Evolutionary conservation across 1,140 invertebrate species (phyloP).

Genomic region (Ips nitidus): DNA sequence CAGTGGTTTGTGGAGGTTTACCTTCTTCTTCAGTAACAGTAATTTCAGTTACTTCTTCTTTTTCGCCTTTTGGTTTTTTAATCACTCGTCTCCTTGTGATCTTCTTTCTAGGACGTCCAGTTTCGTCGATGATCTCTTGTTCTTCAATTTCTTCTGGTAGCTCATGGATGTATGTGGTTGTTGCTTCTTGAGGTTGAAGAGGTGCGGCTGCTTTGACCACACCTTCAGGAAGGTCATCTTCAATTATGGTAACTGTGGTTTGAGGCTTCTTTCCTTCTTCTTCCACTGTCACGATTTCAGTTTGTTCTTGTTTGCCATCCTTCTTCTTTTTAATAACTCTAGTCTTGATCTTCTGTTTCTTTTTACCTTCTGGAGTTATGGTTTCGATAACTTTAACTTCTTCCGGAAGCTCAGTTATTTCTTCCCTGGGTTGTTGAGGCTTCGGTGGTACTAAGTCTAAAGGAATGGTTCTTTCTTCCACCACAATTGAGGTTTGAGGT

Average conservation of each 20-base stretch:
- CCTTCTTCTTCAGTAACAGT: slow-evolving; percentile 47
- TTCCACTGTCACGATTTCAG: slow-evolving; percentile 56
- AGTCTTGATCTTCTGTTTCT: slow-evolving; percentile 51
- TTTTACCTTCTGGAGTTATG: slow-evolving; percentile 40
- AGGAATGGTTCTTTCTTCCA: slow-evolving; percentile 49
- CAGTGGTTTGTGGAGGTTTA: slow-evolving; percentile 45
- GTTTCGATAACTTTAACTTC: slow-evolving; percentile 48
- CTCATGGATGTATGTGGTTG: slow-evolving; percentile 46
- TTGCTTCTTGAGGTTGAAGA: slow-evolving; percentile 29
- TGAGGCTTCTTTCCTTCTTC: slow-evolving; percentile 54
- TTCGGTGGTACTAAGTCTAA: slow-evolving; percentile 14
- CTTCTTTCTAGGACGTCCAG: slow-evolving; percentile 45
- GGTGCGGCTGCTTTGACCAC: slow-evolving; percentile 8
- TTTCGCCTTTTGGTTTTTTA: slow-evolving; percentile 44
- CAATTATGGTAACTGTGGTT: slow-evolving; percentile 48
- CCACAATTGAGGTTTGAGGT: slow-evolving; percentile 48
- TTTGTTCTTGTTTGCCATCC: slow-evolving; percentile 53
- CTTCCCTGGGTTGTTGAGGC: slow-evolving; percentile 38
- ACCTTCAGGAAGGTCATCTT: slow-evolving; percentile 39
- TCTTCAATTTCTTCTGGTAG: slow-evolving; percentile 52
- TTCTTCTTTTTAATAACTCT: slow-evolving; percentile 50
- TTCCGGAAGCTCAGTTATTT: slow-evolving; percentile 47
- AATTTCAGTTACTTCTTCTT: slow-evolving; percentile 48
- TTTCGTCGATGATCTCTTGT: slow-evolving; percentile 44
- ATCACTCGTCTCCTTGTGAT: slow-evolving; percentile 49